Percentiles rank a stretch among this genome's conserved stretches.
Conservation (phyloP, 1,140 invertebrate species). For the Drosophila bocki region DNA sequence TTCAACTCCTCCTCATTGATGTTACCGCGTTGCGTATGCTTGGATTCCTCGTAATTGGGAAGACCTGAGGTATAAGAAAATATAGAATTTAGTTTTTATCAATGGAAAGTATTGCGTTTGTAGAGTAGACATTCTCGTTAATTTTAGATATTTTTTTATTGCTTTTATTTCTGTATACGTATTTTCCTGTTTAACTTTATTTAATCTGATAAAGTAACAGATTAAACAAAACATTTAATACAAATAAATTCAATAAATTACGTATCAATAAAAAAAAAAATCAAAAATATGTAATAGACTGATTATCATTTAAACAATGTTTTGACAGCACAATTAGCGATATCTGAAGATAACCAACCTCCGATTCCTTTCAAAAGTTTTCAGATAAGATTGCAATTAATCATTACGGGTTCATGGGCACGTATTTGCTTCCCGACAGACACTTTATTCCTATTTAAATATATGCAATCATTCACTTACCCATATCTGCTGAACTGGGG, state of each 20-base stretch:
- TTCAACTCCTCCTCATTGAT: constrained; percentile 80
- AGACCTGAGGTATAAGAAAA: constrained; percentile 33
- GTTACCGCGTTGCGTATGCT: constrained; percentile 66
- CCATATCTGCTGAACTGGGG: constrained; percentile 39
- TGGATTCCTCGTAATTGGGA: constrained; percentile 71
- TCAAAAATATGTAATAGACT: not conserved
- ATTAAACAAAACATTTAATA: not conserved
- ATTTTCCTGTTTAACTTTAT: not conserved
- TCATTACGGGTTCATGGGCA: constrained; percentile 8
- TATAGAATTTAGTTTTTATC: not conserved
- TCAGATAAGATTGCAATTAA: constrained; percentile 28
- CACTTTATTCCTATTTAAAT: not conserved
- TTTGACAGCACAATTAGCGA: constrained; percentile 5
- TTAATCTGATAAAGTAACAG: not conserved
- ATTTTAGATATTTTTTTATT: too few relatives aligned
- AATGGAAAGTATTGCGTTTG: not conserved
- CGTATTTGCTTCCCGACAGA: not conserved
- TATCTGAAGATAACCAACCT: not conserved
- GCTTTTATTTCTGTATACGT: too few relatives aligned
- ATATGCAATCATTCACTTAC: constrained; percentile 40
- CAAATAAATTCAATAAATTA: not conserved
- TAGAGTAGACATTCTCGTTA: too few relatives aligned
- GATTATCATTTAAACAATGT: not conserved
- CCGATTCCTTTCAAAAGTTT: not conserved
- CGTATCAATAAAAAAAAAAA: not conserved